Evolutionary conservation across 92 coral and sea anemone species (phyloP), one percentile per base, ranked within the genome.

Genomic region (Siderastrea siderea): DNA sequence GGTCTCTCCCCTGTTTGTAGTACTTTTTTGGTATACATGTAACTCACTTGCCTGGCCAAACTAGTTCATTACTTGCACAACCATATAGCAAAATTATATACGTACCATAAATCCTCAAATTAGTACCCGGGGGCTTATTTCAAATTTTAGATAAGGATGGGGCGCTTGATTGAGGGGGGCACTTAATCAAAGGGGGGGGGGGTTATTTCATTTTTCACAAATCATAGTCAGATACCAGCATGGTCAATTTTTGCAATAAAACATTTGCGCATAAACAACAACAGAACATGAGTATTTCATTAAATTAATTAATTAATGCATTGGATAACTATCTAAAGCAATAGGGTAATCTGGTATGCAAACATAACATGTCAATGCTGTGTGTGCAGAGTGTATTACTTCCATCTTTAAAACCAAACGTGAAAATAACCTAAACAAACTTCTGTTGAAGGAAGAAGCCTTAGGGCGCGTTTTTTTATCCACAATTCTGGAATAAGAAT

Each of bases 381-480:
- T 69, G 74, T 69, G 51, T 69, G 74, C 74, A 69, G 74, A 69
- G 74, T 48, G 74, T 69, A 69, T 69, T 71, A 71, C 75, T 46
- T 46, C 54, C 54, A 46, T 71, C 75, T 46, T 46, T 47, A 71
- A 16, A 46, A 48, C 54, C 75, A 71, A 46, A 46, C 13, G 75
- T 71, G 54, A 54, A 71, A 71, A 71, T 71, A 46, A 71, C 46
- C 75, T 71, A 71, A n/a, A n/a, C n/a, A n/a, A n/a, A n/a, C n/a
- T n/a, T n/a, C n/a, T 71, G 75, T 71, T 47, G 75, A 71, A 71
- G 75, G n/a, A n/a, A n/a, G n/a, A n/a, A n/a, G n/a, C 55, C 75
- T 71, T 46, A 48, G 54, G n/a, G n/a, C n/a, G n/a, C n/a, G n/a
- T n/a, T n/a, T n/a, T n/a, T n/a, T n/a, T n/a, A n/a, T n/a, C n/a